Base-by-base conservation (phyloP, 1,140 invertebrate genomes). In the Paraescarpia echinospica region DNA sequence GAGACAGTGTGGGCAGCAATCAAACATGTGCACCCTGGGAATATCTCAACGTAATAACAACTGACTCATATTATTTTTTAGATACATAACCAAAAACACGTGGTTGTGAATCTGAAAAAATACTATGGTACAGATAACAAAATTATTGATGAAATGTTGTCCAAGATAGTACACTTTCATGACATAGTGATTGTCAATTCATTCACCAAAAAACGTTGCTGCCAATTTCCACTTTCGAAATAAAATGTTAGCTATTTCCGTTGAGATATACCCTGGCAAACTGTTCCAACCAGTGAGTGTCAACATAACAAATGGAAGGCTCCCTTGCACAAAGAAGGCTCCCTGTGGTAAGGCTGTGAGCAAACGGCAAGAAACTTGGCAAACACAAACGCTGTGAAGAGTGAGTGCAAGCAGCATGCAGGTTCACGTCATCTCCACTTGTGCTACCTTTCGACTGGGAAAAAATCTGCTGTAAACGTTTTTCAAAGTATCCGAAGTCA, bases 401-500 rank as follows among this genome's bases (percentile, higher is more conserved):
- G 22, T 27, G 59, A 2, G 59, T 77, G 59, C 59, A 27, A 22
- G 27, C 59, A 14, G 22, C 59, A 77, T 77, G 59, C 59, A 4
- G 9, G 59, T 77, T 77, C 59, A 77, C 59, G 59, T 77, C 12
- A 77, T 31, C 59, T 41, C 41, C 41, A 41, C 41, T 41, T 12
- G 41, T 18, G 59, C 59, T 77, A 77, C 59, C 59, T 77, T 77
- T 77, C 59, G 59, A 5, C 59, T 77, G 59, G n/a, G 91, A 34
- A 91, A 91, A 91, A 33, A 91, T 59, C 41, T 48, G 34, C 48
- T 91, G 34, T 33, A 91, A 51, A 33, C 91, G 34, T 33, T 51
- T 33, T 59, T 91, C 90, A 93, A 93, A 93, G 18, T 77, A 51
- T 35, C 77, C 91, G 31, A 34, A 12, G 33, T 92, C 90, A n/a